Evolutionary conservation across 2,888 invertebrate genomes (phyloP).

Genomic region (Mellilla xanthometata): DNA sequence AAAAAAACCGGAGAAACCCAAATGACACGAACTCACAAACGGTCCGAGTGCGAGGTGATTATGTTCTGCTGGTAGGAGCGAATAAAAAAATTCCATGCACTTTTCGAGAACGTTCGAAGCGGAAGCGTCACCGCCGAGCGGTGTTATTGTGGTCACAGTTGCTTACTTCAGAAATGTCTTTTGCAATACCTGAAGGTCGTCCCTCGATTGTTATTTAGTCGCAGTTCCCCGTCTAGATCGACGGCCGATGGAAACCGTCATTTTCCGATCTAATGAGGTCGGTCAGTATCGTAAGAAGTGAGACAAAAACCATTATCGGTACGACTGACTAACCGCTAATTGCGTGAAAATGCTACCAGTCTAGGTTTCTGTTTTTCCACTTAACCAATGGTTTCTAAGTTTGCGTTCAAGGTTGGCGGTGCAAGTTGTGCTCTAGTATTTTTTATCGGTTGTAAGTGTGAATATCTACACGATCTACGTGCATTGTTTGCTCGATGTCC

Average conservation of each 20-base stretch:
- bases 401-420: constrained; percentile 32
- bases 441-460: neutral
- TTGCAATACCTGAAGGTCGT: constrained; percentile 60
- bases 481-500: neutral
- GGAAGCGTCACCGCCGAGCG: constrained; percentile 33
- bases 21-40: constrained; percentile 2
- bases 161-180: constrained; percentile 26
- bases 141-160: constrained; percentile 23
- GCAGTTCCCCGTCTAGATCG: constrained; percentile 50
- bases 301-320: constrained; percentile 58
- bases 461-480: no score
- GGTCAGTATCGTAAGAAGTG: constrained; percentile 56
- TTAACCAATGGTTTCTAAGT: constrained; percentile 31
- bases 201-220: constrained; percentile 53
- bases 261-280: constrained; percentile 65
- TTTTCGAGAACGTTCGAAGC: constrained; percentile 41
- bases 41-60: constrained; percentile 3
- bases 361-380: constrained; percentile 46
- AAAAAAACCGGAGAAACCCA: constrained; percentile 29
- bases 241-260: constrained; percentile 52
- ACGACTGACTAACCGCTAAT: constrained; percentile 59
- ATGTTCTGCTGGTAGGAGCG: constrained; percentile 15
- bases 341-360: constrained; percentile 48
- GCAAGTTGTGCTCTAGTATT: constrained; percentile 13
- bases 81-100: constrained; percentile 13